Percentiles rank a stretch among this genome's conserved stretches.
Conservation (phyloP, 2,888 invertebrate species). For the Brachyptera putata region DNA sequence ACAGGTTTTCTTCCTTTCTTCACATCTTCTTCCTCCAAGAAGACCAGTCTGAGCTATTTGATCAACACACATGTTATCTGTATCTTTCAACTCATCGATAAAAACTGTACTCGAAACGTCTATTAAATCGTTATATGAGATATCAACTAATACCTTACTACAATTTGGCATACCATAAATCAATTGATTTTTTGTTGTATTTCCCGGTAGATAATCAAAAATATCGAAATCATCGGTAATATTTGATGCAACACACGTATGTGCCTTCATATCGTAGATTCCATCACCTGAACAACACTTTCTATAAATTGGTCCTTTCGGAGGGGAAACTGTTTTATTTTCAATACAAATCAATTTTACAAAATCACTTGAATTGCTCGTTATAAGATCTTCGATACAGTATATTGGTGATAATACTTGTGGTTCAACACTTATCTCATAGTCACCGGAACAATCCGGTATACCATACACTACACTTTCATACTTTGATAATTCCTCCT, state of each 20-base stretch:
- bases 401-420: not conserved
- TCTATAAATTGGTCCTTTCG: not conserved
- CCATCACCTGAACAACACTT: not conserved
- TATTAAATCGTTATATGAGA: not conserved
- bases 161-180: not conserved
- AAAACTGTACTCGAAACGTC: not conserved
- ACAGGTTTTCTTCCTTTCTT: not conserved
- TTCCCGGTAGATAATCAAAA: not conserved
- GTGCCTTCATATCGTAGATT: not conserved
- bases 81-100: too few relatives aligned
- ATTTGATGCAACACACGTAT: not conserved
- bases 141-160: not conserved
- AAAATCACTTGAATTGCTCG: too few relatives aligned
- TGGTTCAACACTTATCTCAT: not conserved
- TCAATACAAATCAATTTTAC: too few relatives aligned
- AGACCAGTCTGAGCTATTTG: too few relatives aligned
- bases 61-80: too few relatives aligned
- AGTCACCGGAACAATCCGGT: not conserved
- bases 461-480: too few relatives aligned
- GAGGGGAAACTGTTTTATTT: too few relatives aligned
- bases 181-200: not conserved
- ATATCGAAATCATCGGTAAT: not conserved
- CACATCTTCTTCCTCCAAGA: conserved; percentile 6
- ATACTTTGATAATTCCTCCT: too few relatives aligned
- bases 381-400: not conserved